Percentiles rank a stretch among this genome's conserved stretches.
phyloP scores from a whole-genome alignment of 2,888 invertebrate species.

The Cephus rjabovi region DNA sequence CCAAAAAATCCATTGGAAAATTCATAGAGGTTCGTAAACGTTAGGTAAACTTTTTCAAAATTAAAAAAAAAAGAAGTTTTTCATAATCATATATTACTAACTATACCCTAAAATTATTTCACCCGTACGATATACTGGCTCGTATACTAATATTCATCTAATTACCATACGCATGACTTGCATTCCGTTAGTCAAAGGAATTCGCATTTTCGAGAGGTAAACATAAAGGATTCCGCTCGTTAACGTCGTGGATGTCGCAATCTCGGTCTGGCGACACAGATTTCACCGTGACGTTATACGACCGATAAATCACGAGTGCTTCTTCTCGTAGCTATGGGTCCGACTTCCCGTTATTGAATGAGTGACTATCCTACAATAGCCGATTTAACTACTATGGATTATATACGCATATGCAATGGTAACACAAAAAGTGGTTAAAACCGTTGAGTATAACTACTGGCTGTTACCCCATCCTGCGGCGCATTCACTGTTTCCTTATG shows the following conservation, averaged over 20 bases:
- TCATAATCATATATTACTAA: neutral
- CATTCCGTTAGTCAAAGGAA: neutral
- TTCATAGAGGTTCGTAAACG: neutral
- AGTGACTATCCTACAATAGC: neutral
- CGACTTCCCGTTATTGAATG: conserved; percentile 53
- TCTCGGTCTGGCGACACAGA: conserved; percentile 29
- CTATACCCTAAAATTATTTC: neutral
- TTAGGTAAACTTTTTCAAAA: neutral
- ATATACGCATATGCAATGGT: conserved; percentile 15
- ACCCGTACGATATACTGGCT: neutral
- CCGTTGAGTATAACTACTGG: conserved; percentile 18
- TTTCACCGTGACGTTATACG: conserved; percentile 39
- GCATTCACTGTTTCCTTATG: neutral
- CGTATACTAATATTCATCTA: neutral
- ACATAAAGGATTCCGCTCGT: neutral
- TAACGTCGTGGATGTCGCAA: neutral
- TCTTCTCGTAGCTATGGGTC: conserved; percentile 43
- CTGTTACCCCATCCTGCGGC: neutral
- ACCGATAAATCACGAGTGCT: conserved; percentile 49
- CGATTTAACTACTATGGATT: conserved; percentile 9
- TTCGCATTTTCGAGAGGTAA: neutral
- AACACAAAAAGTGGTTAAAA: conserved; percentile 23
- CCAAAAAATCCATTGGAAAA: neutral
- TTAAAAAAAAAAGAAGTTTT: neutral
- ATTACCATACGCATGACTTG: neutral